phyloP scores from a whole-genome alignment of 2,113 vertebrate genomes.

The Struthio camelus region DNA sequence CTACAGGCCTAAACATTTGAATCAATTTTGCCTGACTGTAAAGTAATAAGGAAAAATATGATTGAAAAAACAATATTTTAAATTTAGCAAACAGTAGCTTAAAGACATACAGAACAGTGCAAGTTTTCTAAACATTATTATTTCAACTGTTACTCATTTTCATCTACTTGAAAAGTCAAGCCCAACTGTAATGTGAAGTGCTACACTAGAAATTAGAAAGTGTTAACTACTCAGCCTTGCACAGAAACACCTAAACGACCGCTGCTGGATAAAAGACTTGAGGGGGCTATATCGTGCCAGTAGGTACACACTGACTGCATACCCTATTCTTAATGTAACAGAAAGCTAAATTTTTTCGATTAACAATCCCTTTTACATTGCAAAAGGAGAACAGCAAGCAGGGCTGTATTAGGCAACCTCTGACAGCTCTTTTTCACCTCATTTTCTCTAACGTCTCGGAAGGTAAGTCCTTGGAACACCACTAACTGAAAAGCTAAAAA shows the following conservation, averaged over 20 bases:
- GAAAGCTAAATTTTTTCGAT: neutral
- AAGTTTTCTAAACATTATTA: slow-evolving; percentile 16
- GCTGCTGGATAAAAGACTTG: slow-evolving; percentile 6
- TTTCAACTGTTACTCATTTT: slow-evolving; percentile 40
- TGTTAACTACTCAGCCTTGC: slow-evolving; percentile 14
- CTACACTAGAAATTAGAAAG: slow-evolving; percentile 19
- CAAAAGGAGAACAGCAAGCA: neutral
- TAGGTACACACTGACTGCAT: slow-evolving; percentile 11
- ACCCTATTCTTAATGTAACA: neutral
- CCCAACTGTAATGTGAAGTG: slow-evolving; percentile 33
- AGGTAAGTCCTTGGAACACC: neutral
- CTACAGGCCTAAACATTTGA: neutral
- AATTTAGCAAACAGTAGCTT: slow-evolving; percentile 1
- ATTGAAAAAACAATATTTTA: neutral
- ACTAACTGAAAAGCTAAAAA: neutral
- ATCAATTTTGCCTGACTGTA: neutral
- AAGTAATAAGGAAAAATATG: neutral
- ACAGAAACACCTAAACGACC: slow-evolving; percentile 20
- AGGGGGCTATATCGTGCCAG: neutral
- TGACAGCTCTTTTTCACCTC: slow-evolving; percentile 6
- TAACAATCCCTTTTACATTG: slow-evolving; percentile 4
- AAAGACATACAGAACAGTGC: neutral
- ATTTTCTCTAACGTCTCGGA: neutral
- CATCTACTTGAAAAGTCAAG: slow-evolving; percentile 36
- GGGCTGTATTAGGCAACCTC: neutral